Evolutionary conservation across 2,113 vertebrate species (phyloP), one percentile per base, ranked within the genome.

Genomic region (Lagopus leucura): DNA sequence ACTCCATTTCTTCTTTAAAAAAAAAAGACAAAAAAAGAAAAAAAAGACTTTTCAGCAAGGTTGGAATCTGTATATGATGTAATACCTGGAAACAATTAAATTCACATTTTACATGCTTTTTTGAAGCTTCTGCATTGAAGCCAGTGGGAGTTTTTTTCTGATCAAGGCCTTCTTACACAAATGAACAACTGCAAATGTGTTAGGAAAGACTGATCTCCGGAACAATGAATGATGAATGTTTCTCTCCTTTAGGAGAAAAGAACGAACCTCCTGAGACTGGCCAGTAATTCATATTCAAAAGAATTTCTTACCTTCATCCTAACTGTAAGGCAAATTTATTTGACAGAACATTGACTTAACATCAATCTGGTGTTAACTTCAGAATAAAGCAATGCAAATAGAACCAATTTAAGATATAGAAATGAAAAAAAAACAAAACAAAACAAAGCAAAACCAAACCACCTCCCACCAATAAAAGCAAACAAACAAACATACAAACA

Each of bases 71-170:
- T 45, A 74, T 80, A 64, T 86, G 60, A 83, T 67, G 19, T 58
- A 91, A 93, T 91, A 93, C 45, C 50, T 88, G 75, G 50, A 95
- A 69, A 88, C 72, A 88, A 94, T 94, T 86, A 94, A 80, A 95
- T 88, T 93, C 76, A 77, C 60, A 83, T 82, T 93, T 47, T 61
- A 1, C 45, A 6, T 86, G 28, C 7, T 85, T 91, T 91, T 52
- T 34, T 82, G 24, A 91, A 88, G n/a, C 11, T 85, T 87, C 87
- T 88, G 55, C 60, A 54, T 42, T 80, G 36, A 88, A 89, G 67
- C 12, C 65, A 77, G 72, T 70, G 90, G 17, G 60, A 85, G 6
- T 81, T 94, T 76, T 76, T 76, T 42, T 10, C 64, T 91, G 82
- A 95, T 94, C 82, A 95, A 95, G 79, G 90, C 60, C 64, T 82